Conservation (phyloP, 2,113 vertebrate genomes). For the Bothrops jararaca region DNA sequence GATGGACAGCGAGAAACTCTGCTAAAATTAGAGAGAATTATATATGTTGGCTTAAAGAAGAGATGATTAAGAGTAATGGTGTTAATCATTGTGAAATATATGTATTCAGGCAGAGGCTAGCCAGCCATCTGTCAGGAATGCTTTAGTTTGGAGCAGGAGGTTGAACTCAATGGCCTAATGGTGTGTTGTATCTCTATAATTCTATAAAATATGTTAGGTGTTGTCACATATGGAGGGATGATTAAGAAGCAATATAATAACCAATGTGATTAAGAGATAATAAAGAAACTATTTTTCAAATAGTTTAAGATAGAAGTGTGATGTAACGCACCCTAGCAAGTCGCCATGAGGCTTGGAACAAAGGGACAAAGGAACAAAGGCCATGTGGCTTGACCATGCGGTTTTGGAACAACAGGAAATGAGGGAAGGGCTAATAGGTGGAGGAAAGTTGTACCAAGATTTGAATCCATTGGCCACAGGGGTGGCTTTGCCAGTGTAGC, state of each 20-base stretch:
- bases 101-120: not conserved
- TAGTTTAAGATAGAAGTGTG: not conserved
- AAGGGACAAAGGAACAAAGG: too few species aligned
- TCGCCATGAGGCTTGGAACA: too few species aligned
- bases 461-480: too few species aligned
- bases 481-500: too few species aligned
- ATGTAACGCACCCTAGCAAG: too few species aligned
- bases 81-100: not conserved
- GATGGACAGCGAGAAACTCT: not conserved
- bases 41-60: not conserved
- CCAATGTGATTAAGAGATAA: not conserved
- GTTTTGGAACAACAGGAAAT: too few species aligned
- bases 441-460: too few species aligned
- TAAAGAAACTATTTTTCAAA: not conserved
- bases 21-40: not conserved
- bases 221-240: not conserved
- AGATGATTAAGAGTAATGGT: not conserved
- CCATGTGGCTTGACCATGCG: too few species aligned
- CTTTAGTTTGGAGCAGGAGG: not conserved
- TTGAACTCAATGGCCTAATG: not conserved
- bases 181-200: not conserved
- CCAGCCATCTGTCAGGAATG: not conserved
- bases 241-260: not conserved
- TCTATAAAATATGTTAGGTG: not conserved
- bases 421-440: too few species aligned